phyloP scores from a whole-genome alignment of 2,888 invertebrate species.

The Mythimna loreyi region DNA sequence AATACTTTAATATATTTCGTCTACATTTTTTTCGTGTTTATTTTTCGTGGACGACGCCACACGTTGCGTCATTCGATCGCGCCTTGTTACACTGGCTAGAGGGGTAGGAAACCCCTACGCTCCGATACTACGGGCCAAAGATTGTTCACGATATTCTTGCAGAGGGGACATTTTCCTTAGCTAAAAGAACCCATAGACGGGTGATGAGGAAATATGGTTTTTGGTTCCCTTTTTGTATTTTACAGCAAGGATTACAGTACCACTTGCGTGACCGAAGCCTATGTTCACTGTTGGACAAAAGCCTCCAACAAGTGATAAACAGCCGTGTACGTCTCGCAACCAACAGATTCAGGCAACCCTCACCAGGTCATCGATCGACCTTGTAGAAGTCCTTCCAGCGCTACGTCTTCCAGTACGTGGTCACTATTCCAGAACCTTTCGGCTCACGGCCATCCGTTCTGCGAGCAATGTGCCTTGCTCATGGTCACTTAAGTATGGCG shows the following conservation, averaged over 20 bases:
- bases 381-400: too few relatives aligned
- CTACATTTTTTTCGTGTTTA: conserved; percentile 84
- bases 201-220: background rate
- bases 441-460: too few relatives aligned
- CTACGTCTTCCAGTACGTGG: too few relatives aligned
- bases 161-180: conserved; percentile 50
- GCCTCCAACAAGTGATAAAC: too few relatives aligned
- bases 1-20: conserved; percentile 60
- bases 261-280: too few relatives aligned
- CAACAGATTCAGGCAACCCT: too few relatives aligned
- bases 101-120: conserved; percentile 83
- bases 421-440: too few relatives aligned
- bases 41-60: conserved; percentile 65
- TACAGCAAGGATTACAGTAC: background rate
- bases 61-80: conserved; percentile 69
- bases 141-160: conserved; percentile 54
- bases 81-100: conserved; percentile 78
- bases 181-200: background rate
- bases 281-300: too few relatives aligned
- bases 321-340: too few relatives aligned
- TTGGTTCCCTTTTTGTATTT: background rate
- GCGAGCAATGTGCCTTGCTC: too few relatives aligned
- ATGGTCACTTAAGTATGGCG: too few relatives aligned
- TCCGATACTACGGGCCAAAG: conserved; percentile 84
- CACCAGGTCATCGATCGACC: too few relatives aligned